A percentile compares a stretch with the other conserved stretches of the same genome.
Conservation (phyloP, 2,113 vertebrate genomes). For the Cryptotis parvus region DNA sequence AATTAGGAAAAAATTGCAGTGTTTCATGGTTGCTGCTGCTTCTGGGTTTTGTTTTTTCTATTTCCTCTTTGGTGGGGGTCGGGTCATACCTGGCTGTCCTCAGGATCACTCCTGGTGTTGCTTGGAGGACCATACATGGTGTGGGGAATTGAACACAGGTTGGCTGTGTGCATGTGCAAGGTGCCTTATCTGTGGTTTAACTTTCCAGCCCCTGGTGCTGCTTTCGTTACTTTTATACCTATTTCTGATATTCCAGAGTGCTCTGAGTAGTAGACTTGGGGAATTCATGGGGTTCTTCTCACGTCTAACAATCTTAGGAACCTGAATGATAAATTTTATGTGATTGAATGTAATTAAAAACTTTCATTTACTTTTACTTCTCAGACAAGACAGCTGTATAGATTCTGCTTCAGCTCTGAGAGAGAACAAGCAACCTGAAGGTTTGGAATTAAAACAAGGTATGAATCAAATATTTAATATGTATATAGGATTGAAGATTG, state of each 20-base stretch:
- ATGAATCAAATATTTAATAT: conserved; percentile 70
- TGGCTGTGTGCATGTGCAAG: too few relatives aligned
- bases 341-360: conserved; percentile 59
- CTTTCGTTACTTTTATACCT: background rate
- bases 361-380: conserved; percentile 75
- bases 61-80: too few relatives aligned
- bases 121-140: too few relatives aligned
- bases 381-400: conserved; percentile 92
- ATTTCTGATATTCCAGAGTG: conserved; percentile 30
- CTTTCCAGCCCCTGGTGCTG: background rate
- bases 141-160: too few relatives aligned
- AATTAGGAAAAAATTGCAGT: too few relatives aligned
- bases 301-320: conserved; percentile 54
- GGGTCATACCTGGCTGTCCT: too few relatives aligned
- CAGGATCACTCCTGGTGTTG: too few relatives aligned
- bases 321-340: conserved; percentile 31
- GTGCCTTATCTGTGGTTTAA: background rate
- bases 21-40: too few relatives aligned
- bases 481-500: conserved; percentile 24
- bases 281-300: conserved; percentile 16
- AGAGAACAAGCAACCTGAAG: conserved; percentile 89
- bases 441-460: conserved; percentile 93
- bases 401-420: conserved; percentile 93
- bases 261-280: background rate
- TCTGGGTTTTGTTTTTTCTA: too few relatives aligned